Percentiles rank a stretch among this genome's conserved stretches.
phyloP scores from a whole-genome alignment of 2,888 invertebrate genomes.

The Pegoplata infirma region DNA sequence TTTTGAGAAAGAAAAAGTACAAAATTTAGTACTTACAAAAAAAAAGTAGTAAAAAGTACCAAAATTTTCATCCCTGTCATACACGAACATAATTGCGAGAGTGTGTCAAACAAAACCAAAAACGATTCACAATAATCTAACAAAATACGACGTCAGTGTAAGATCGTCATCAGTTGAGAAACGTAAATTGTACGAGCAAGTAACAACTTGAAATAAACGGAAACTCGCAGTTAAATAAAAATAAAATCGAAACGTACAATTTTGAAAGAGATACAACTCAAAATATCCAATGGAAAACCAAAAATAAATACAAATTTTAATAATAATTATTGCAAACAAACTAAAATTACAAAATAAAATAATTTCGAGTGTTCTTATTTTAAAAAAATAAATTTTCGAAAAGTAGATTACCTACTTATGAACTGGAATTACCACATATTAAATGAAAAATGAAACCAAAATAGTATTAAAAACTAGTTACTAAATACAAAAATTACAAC shows the following conservation, averaged over 20 bases:
- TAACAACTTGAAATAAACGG: not conserved
- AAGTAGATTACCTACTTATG: not conserved
- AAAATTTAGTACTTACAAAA: too few species aligned
- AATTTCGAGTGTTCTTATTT: not conserved
- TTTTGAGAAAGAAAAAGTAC: too few species aligned
- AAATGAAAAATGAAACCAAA: not conserved
- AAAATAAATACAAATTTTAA: not conserved
- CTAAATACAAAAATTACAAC: not conserved
- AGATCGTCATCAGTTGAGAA: conserved; percentile 69
- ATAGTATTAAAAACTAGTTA: not conserved
- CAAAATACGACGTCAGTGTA: conserved; percentile 68
- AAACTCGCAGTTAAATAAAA: not conserved
- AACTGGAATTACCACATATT: not conserved
- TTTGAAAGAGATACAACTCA: not conserved
- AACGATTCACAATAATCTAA: conserved; percentile 27
- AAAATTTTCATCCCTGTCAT: too few species aligned
- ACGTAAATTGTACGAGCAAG: not conserved
- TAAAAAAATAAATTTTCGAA: not conserved
- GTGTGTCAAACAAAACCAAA: not conserved
- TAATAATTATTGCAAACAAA: not conserved
- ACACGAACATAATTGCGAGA: not conserved
- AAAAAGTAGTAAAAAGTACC: too few species aligned
- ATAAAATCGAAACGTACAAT: not conserved
- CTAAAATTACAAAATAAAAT: not conserved
- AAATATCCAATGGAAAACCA: not conserved